phyloP scores from a whole-genome alignment of 2,797 vertebrate genomes.

The Botia kubotai region DNA sequence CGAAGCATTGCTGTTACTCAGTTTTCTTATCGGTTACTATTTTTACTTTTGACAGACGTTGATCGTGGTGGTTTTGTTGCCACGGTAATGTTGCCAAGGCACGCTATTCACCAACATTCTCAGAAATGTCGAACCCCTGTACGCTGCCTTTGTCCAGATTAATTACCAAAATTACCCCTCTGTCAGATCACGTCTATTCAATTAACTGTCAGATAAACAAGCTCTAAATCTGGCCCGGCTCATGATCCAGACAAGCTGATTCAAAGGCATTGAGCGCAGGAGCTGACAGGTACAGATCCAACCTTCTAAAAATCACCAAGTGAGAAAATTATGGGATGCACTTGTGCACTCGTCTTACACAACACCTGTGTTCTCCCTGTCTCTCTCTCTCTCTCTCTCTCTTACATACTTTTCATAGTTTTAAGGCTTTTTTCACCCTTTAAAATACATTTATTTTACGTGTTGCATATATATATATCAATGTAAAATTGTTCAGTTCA shows the following conservation, averaged over 20 bases:
- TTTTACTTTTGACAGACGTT: background rate
- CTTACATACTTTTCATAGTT: background rate
- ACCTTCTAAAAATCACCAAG: constrained; percentile 2
- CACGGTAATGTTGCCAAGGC: constrained; percentile 11
- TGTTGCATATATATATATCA: too few relatives aligned
- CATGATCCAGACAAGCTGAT: background rate
- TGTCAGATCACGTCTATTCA: constrained; percentile 47
- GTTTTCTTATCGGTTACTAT: background rate
- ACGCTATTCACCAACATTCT: background rate
- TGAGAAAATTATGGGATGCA: background rate
- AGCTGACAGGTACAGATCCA: constrained; percentile 16
- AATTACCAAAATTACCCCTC: constrained; percentile 36
- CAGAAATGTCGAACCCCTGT: constrained; percentile 16
- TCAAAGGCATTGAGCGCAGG: background rate
- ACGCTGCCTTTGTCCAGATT: constrained; percentile 24
- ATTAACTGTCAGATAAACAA: constrained; percentile 40
- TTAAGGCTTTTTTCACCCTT: background rate
- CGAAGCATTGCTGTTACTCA: background rate
- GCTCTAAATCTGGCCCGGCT: constrained; percentile 11
- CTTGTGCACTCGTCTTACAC: background rate
- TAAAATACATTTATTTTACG: background rate
- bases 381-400: too few relatives aligned
- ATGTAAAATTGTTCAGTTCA: too few relatives aligned
- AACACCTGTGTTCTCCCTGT: background rate
- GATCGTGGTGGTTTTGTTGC: background rate